Percentiles rank a stretch among this genome's conserved stretches.
phyloP scores from a whole-genome alignment of 2,113 vertebrate species.

The Eidolon helvum region DNA sequence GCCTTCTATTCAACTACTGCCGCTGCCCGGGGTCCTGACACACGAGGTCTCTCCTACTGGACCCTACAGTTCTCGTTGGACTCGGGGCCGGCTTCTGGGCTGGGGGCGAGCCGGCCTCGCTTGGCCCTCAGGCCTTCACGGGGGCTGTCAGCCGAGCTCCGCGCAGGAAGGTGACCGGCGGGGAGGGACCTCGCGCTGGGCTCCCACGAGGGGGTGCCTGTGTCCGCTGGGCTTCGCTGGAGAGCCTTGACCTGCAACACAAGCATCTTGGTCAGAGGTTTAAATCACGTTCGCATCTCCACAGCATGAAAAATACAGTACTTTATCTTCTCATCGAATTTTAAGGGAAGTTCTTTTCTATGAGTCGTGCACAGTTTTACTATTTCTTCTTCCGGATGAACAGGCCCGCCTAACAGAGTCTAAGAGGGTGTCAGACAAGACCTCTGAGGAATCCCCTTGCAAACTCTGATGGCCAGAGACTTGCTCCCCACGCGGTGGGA shows the following conservation, averaged over 20 bases:
- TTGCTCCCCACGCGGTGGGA: neutral
- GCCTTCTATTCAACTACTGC: neutral
- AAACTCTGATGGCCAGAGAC: neutral
- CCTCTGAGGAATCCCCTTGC: neutral
- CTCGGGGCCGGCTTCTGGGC: conserved; percentile 59
- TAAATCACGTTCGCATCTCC: neutral
- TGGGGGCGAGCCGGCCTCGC: conserved; percentile 34
- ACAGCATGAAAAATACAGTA: neutral
- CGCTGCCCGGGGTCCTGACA: neutral
- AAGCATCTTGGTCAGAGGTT: conserved; percentile 45
- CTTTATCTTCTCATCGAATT: too few species aligned
- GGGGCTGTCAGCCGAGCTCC: conserved; percentile 36
- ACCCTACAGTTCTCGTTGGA: conserved; percentile 88
- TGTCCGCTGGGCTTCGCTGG: conserved; percentile 15
- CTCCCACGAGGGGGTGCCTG: neutral
- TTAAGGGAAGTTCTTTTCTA: neutral
- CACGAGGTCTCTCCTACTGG: conserved; percentile 80
- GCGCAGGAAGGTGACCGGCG: conserved; percentile 56
- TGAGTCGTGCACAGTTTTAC: neutral
- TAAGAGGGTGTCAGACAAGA: rapidly evolving
- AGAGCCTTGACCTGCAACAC: conserved; percentile 76
- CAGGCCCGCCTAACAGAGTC: neutral
- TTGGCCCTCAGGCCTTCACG: neutral
- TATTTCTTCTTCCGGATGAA: neutral
- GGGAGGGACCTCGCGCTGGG: conserved; percentile 65